Base-by-base conservation (phyloP, 2,888 invertebrate genomes). In the Mesorhabditis belari region DNA sequence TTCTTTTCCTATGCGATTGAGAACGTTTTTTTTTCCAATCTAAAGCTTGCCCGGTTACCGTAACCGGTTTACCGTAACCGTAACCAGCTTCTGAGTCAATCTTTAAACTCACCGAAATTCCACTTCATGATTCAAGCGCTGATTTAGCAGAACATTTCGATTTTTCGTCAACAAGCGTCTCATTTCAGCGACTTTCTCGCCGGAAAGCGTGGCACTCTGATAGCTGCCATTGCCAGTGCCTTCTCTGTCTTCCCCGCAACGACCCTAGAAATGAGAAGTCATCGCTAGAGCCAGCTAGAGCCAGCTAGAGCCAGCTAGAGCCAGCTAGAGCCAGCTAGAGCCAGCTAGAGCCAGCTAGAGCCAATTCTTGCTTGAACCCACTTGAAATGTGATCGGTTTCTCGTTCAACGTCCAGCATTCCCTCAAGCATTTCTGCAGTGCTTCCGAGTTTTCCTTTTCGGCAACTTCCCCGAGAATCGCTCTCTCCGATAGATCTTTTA, bases 201-300 rank as follows among this genome's bases (percentile, higher is more conserved):
- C 55, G 21, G 66, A 60, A 19, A 74, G 58, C 23, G 58, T 58
- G 12, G 74, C 72, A 9, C 66, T 66, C 21, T 64, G 63, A 63
- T 71, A 77, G 3, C 58, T 62, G 6, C 66, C 67, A 49, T 57
- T 59, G 2, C 79, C 80, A 5, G 62, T 57, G 4, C 73, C 79
- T 17, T 63, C 62, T 24, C 71, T 65, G 29, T 74, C 76, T 26
- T 76, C 75, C 12, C 71, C 73, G 60, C 79, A 80, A 44, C 66
- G 62, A 5, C 78, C 80, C 75, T 76, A 35, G 24, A 64, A 61
- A 6, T 6, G n/a, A n/a, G n/a, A n/a, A n/a, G n/a, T n/a, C n/a
- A n/a, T n/a, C n/a, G n/a, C n/a, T n/a, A n/a, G n/a, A n/a, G n/a
- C n/a, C n/a, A n/a, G n/a, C n/a, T n/a, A n/a, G n/a, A n/a, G n/a